phyloP scores from a whole-genome alignment of 2,113 vertebrate genomes.

The Rhinoderma darwinii region DNA sequence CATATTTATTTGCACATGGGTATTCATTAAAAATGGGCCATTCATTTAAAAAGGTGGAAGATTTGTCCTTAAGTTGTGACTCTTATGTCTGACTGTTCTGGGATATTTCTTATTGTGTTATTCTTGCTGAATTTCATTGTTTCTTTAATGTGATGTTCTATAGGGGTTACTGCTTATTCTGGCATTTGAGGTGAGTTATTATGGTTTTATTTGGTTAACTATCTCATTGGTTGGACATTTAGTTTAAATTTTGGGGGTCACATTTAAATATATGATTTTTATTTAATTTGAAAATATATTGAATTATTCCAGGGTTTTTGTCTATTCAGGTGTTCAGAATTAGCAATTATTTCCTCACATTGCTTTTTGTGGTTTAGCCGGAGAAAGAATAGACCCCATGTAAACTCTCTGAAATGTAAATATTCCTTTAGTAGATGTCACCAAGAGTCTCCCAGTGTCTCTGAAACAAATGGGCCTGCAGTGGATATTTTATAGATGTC shows the following conservation, averaged over 20 bases:
- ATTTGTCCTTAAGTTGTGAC: conserved; percentile 53
- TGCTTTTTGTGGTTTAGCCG: conserved; percentile 58
- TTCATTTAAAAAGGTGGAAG: conserved; percentile 32
- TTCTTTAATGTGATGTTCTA: conserved; percentile 40
- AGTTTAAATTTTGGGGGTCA: conserved; percentile 18
- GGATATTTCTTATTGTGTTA: conserved; percentile 44
- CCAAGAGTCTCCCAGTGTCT: conserved; percentile 27
- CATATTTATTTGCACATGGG: conserved; percentile 53
- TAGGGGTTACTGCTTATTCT: conserved; percentile 29
- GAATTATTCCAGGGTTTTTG: conserved; percentile 54
- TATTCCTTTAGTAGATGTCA: conserved; percentile 21
- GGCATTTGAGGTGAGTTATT: conserved; percentile 45
- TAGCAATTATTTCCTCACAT: conserved; percentile 54
- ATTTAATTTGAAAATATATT: conserved; percentile 44
- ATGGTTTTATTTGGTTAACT: conserved; percentile 26
- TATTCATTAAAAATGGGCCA: conserved; percentile 39
- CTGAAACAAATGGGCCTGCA: neutral
- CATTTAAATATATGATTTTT: conserved; percentile 46
- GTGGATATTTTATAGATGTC: conserved; percentile 18
- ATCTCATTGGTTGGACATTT: conserved; percentile 38
- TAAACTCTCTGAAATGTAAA: conserved; percentile 28
- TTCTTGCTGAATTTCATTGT: conserved; percentile 34
- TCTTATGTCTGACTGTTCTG: conserved; percentile 33
- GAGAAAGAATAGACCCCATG: conserved; percentile 57
- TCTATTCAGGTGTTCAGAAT: conserved; percentile 53